Evolutionary conservation across 2,113 vertebrate species (phyloP).

Genomic region (Sylvia atricapilla): DNA sequence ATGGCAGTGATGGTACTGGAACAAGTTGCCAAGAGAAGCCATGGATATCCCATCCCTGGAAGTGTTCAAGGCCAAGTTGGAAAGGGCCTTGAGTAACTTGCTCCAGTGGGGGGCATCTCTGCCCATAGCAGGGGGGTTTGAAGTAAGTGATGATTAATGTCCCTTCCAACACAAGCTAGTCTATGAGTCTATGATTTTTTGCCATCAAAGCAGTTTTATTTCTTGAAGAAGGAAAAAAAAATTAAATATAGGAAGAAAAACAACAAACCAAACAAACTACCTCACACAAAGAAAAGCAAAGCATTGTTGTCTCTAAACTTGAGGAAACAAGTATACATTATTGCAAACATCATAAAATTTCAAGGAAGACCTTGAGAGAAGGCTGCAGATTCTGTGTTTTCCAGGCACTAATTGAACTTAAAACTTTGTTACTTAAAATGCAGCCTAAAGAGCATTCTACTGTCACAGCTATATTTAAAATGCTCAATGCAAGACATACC

Average conservation of each 20-base stretch:
- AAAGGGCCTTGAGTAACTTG: background rate
- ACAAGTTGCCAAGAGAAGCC: background rate
- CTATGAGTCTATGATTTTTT: background rate
- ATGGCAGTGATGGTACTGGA: background rate
- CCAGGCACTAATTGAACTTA: background rate
- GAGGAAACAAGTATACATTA: background rate
- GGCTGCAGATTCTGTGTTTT: background rate
- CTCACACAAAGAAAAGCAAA: background rate
- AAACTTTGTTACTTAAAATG: background rate
- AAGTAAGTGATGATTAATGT: background rate
- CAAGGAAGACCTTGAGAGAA: background rate
- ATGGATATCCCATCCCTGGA: background rate
- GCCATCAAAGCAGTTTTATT: background rate
- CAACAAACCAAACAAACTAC: background rate
- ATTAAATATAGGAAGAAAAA: fast-evolving
- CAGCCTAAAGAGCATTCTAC: background rate
- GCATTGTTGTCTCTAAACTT: background rate
- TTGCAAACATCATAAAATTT: background rate
- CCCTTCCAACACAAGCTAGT: background rate
- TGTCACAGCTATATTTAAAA: background rate
- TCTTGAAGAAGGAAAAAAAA: background rate
- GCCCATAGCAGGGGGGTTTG: background rate
- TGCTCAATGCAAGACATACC: background rate
- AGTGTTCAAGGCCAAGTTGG: background rate
- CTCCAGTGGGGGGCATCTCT: background rate